Evolutionary conservation across 2,888 invertebrate species (phyloP), one percentile per base, ranked within the genome.

Genomic region (Cloeon dipterum): DNA sequence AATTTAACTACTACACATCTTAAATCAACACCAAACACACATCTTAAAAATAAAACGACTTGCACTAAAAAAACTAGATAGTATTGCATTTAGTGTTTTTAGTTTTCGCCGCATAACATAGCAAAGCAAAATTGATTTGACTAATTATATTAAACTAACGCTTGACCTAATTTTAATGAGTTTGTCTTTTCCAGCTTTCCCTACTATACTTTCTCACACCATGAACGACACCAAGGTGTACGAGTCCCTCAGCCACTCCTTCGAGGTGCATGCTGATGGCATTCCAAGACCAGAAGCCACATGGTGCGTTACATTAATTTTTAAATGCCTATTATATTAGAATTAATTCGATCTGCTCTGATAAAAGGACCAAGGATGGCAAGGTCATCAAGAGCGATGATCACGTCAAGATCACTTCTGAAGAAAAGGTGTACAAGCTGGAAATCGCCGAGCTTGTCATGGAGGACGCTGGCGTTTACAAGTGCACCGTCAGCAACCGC

Each of bases 211-310:
- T 49, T 71, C 70, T 46, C 70, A 74, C 45, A 73, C 68, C 47
- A 67, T 83, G 57, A 70, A 71, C 47, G 79, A 82, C 56, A 66
- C 70, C 40, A 67, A 69, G 41, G 68, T 73, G 21, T 81, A 67
- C 55, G 85, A 83, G 56, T 85, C 88, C 10, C 69, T 89, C 37
- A 74, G 75, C 8, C 68, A 79, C 33, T 69, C 70, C 42, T 88
- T 79, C 57, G 75, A 79, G 42, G 70, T 86, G 1, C 65, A 72
- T 43, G 81, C 79, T 1, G 67, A 66, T 32, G 83, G 81, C 14
- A 62, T 69, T 41, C 88, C 88, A 7, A 68, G 73, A 43, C 82
- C 85, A 1, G 69, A 66, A 32, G 75, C 74, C 3, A 69, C 70
- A 48, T 86, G 85, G 85, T 53, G 45, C 44, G 42, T 40, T 11